Base-by-base conservation (phyloP, 2,888 invertebrate genomes). In the Apantesis nais region DNA sequence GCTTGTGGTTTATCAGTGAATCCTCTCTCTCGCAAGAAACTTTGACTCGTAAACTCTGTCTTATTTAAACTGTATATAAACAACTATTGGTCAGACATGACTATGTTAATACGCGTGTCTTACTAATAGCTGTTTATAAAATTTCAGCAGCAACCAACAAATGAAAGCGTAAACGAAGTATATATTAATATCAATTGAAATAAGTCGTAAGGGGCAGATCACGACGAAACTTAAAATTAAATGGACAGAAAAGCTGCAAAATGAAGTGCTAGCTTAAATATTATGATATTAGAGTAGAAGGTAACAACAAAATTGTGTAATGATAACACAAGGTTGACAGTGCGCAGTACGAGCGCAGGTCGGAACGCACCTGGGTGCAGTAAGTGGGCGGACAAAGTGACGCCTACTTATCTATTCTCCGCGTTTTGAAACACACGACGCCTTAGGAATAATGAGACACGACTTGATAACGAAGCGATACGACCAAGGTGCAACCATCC, bases 341-440 rank as follows among this genome's bases (percentile, higher is more conserved):
- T 78, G 70, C 39, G 74, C 73, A 71, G 75, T 70, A 76, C 81
- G 75, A 73, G 78, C 83, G 75, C 83, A 79, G 79, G 68, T 82
- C 61, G 74, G 77, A 83, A 87, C 88, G 85, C 92, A 92, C 90
- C 92, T 92, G 91, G 92, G 89, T 89, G 90, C 89, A 89, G 85
- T 81, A 85, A 86, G 92, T 92, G 90, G 92, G 93, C 87, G 91
- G 89, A 86, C 84, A 79, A 81, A 80, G 86, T 84, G 81, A 85
- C 85, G 86, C 86, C 89, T 90, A 90, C 92, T 88, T 88, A 86
- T 85, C 83, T 82, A 76, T 76, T 80, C 80, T 79, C 83, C 73
- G 75, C 70, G 81, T 86, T 86, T 89, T 85, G 86, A 88, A 90
- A 88, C 83, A 80, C 78, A 80, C 81, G 81, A 85, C 81, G 84